A percentile compares a stretch with the other conserved stretches of the same genome.
Evolutionary conservation across 2,797 vertebrate species (phyloP).

Genomic region (Syndactyla subalaris): DNA sequence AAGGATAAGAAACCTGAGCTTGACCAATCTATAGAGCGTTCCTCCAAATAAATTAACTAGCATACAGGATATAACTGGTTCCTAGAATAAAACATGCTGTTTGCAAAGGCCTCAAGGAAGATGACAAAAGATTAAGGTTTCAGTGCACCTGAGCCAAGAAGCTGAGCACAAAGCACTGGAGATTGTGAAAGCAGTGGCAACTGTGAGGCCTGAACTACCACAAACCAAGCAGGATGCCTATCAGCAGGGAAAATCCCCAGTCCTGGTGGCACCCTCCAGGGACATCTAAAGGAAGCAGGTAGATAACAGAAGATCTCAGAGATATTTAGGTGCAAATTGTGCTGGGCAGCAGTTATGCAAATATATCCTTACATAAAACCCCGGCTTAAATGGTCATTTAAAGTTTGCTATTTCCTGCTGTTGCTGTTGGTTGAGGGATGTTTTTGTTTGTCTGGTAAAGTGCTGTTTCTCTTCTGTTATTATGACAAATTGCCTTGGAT

Average conservation of each 20-base stretch:
- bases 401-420: background rate
- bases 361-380: background rate
- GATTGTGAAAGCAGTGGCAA: background rate
- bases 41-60: background rate
- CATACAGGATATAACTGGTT: background rate
- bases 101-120: background rate
- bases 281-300: background rate
- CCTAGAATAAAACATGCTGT: background rate
- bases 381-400: background rate
- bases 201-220: background rate
- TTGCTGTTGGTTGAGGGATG: background rate
- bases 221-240: background rate
- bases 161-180: background rate
- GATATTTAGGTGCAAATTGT: background rate
- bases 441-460: background rate
- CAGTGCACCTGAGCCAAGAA: background rate
- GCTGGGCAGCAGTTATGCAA: background rate
- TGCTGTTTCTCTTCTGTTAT: background rate
- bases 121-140: background rate
- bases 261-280: background rate
- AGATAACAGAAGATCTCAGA: background rate
- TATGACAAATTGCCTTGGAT: background rate
- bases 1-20: slow-evolving; percentile 6
- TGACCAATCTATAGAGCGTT: background rate
- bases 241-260: background rate